A percentile compares a stretch with the other conserved stretches of the same genome.
Evolutionary conservation across 2,797 vertebrate species (phyloP).

Genomic region (Lagocephalus sceleratus): DNA sequence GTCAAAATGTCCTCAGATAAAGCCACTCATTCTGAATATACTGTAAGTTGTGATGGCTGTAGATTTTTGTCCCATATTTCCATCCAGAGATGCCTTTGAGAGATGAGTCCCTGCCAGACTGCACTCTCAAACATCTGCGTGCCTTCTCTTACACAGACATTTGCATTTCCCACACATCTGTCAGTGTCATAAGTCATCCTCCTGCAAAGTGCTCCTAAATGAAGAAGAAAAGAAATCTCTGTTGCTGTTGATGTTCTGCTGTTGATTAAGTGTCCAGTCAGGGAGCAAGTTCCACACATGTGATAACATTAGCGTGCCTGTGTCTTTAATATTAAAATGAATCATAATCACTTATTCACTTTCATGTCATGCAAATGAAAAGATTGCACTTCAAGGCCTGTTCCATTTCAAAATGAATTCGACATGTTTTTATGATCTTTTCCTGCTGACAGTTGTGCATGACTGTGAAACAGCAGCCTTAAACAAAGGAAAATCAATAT

Average conservation of each 20-base stretch:
- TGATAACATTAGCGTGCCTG: slow-evolving; percentile 37
- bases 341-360: slow-evolving; percentile 13
- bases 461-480: slow-evolving; percentile 27
- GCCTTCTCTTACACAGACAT: slow-evolving; percentile 44
- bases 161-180: slow-evolving; percentile 50
- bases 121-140: slow-evolving; percentile 27
- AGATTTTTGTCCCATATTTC: slow-evolving; percentile 33
- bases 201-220: slow-evolving; percentile 40
- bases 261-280: slow-evolving; percentile 36
- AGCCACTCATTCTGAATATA: slow-evolving; percentile 55
- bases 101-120: slow-evolving; percentile 39
- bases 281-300: slow-evolving; percentile 24
- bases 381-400: slow-evolving; percentile 25
- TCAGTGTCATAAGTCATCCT: slow-evolving; percentile 40
- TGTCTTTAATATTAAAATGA: slow-evolving; percentile 4
- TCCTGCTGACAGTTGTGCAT: slow-evolving; percentile 12
- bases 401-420: slow-evolving; percentile 32
- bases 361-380: slow-evolving; percentile 21
- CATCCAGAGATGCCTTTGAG: slow-evolving; percentile 48
- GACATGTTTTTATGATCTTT: slow-evolving; percentile 3
- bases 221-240: slow-evolving; percentile 22
- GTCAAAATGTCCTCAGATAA: slow-evolving; percentile 31
- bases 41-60: slow-evolving; percentile 47
- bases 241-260: slow-evolving; percentile 56
- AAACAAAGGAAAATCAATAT: slow-evolving; percentile 7